Evolutionary conservation across 2,113 vertebrate species (phyloP), one percentile per base, ranked within the genome.

Genomic region (Hydrolagus affinis): DNA sequence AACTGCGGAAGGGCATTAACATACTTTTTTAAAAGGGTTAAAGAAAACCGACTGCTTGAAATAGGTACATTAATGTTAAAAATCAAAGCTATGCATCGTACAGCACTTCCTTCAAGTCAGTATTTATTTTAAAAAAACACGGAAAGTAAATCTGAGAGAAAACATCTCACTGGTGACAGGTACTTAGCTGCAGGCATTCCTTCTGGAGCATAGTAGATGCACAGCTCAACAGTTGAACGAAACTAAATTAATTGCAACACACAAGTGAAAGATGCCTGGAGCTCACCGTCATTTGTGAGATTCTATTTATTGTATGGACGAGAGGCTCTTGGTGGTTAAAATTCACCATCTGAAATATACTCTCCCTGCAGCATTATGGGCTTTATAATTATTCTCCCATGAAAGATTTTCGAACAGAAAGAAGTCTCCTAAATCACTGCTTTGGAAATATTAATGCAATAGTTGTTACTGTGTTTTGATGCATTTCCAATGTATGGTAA

Each of bases 81-180:
- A 66, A 83, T 32, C 78, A 83, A 80, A 25, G 59, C 28, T 68
- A 28, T 64, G 62, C 60, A 62, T 66, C 78, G 66, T 66, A 83
- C 64, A 83, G 28, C 62, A 66, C 11, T 83, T 83, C 60, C 30
- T 64, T 30, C 77, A 83, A 83, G 60, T 66, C 60, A 75, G 73
- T 75, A 75, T 75, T 75, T 75, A 75, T 75, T 75, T n/a, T n/a
- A n/a, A n/a, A 75, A 75, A 75, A 44, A 75, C 73, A 75, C 56
- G 56, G 73, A 75, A 75, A 75, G 19, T 75, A 83, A 83, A 66
- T 66, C 57, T 68, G 62, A 83, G 62, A 83, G 32, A 64, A 83
- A 23, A 66, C 64, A 68, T 83, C 78, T 83, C 78, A 66, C 25
- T 66, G 59, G 59, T 83, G 62, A 66, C 56, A 10, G 73, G 73